Percentiles rank a stretch among this genome's conserved stretches.
These are phyloP conservation scores for Saxidomus purpurata DNA, from an alignment of 1,140 invertebrate species.

Conservation along the genomic window DNA sequence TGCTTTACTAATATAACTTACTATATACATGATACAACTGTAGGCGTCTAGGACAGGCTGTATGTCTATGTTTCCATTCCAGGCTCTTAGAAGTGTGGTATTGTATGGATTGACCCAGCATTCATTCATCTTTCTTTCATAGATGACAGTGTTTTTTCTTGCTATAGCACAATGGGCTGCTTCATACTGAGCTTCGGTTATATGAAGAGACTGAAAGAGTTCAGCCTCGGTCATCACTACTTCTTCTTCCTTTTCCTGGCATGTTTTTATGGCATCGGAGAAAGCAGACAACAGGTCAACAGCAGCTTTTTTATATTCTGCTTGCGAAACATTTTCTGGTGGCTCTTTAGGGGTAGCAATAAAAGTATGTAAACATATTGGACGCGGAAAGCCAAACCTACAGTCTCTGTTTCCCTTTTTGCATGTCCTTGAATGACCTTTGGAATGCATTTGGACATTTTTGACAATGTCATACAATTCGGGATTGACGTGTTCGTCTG, in stretches of 20 bases:
- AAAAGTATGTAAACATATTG: background rate
- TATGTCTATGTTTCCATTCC: no score
- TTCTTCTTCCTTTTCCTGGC: background rate
- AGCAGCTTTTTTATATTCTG: slow-evolving; percentile 9
- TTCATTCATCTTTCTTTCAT: background rate
- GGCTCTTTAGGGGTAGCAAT: slow-evolving; percentile 15
- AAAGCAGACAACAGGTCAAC: background rate
- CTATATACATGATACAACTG: no score
- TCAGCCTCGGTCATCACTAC: background rate
- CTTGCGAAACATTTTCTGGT: background rate
- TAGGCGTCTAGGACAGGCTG: no score
- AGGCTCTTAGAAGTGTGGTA: background rate
- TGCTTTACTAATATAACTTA: no score
- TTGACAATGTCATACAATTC: slow-evolving; percentile 18
- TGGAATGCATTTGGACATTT: slow-evolving; percentile 29
- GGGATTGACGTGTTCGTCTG: background rate
- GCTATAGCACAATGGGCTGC: background rate
- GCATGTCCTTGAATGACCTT: slow-evolving; percentile 28
- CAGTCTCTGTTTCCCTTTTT: background rate
- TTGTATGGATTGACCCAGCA: slow-evolving; percentile 13
- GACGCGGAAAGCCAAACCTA: slow-evolving; percentile 4
- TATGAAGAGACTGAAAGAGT: background rate
- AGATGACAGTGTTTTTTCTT: background rate
- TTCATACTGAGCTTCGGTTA: slow-evolving; percentile 1
- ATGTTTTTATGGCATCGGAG: background rate